Evolutionary conservation across 2,113 vertebrate genomes (phyloP).

Genomic region (Saiga tatarica): DNA sequence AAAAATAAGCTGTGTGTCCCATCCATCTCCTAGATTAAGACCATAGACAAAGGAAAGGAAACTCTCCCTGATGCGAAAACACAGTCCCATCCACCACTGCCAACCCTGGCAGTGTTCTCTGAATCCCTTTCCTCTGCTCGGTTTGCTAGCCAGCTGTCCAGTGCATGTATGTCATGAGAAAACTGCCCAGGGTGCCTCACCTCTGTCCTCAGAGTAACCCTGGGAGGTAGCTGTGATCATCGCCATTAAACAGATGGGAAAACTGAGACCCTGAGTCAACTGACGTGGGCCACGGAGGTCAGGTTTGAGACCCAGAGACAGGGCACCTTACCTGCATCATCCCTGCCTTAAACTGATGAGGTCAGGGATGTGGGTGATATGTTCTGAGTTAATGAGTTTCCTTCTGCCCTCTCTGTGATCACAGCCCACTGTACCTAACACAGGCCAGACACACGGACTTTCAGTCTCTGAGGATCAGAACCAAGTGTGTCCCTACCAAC

Average conservation of each 20-base stretch:
- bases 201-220: neutral
- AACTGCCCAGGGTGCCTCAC: neutral
- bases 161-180: accelerated
- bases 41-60: neutral
- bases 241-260: neutral
- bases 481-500: accelerated
- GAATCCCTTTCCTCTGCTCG: neutral
- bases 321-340: neutral
- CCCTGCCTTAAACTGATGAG: neutral
- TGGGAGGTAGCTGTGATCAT: neutral
- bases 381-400: neutral
- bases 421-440: neutral
- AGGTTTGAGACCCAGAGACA: neutral
- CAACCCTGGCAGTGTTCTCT: neutral
- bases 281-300: neutral
- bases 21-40: conserved; percentile 22
- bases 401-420: accelerated
- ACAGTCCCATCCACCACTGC: neutral
- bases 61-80: neutral
- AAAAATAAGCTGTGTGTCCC: neutral
- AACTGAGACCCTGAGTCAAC: neutral
- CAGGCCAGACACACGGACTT: accelerated
- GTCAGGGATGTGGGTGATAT: neutral
- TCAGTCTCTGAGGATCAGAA: neutral
- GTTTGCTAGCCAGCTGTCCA: neutral